These are phyloP conservation scores for Marmota flaviventris DNA, from an alignment of 2,113 vertebrate genomes.

Conservation along the genomic window DNA sequence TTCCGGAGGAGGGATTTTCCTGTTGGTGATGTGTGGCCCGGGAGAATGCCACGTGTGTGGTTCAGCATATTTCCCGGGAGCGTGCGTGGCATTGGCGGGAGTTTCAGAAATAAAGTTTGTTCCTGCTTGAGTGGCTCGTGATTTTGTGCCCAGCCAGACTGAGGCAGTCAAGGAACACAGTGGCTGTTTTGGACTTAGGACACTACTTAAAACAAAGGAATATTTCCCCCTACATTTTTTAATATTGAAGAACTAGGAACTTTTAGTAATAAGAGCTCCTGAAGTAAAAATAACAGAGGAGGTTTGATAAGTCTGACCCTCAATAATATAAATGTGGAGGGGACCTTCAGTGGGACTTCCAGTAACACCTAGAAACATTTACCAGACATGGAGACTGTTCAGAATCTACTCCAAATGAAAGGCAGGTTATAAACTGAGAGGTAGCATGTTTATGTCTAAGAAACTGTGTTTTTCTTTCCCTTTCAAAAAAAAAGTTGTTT, in stretches of 20 bases:
- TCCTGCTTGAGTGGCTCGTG: too few species aligned
- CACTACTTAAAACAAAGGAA: neutral
- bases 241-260: neutral
- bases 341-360: neutral
- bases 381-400: neutral
- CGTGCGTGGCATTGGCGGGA: too few species aligned
- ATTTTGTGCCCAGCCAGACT: too few species aligned
- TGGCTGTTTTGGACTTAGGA: neutral
- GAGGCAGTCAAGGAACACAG: neutral
- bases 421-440: neutral
- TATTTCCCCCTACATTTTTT: neutral
- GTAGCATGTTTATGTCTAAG: neutral
- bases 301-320: neutral
- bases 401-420: neutral
- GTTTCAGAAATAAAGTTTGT: too few species aligned
- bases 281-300: neutral
- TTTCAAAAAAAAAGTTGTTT: neutral
- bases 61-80: too few species aligned
- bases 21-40: too few species aligned
- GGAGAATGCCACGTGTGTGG: too few species aligned
- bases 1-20: too few species aligned
- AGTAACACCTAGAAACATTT: neutral
- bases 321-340: neutral
- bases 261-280: neutral
- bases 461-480: constrained; percentile 7